Evolutionary conservation across 53 echinoderm and acorn worm genomes (phyloP), one percentile per base, ranked within the genome.

Genomic region (Patiria pectinifera): DNA sequence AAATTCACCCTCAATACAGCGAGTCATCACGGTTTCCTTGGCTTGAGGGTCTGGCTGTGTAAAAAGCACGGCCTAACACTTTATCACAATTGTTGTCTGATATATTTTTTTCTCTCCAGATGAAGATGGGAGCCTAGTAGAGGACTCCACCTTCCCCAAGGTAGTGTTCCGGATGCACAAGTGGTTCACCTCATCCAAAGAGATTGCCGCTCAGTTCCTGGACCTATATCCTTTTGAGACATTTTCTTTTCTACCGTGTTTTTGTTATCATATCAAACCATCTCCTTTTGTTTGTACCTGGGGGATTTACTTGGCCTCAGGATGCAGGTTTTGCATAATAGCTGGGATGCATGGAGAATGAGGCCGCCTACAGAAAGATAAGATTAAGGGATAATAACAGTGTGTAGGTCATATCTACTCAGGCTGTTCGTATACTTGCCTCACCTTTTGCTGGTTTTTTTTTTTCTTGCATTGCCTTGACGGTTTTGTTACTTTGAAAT

Each of bases 151-250:
- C 10, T 97, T 95, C 91, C 97, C 97, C 23, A 95, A 97, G 71
- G 96, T 99, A 44, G 93, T 99, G 2, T 99, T 99, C 75, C 94
- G 94, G 18, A 99, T 99, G 99, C 99, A 99, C 92, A 96, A 96
- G 80, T 99, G 99, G 99, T 96, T 99, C 71, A 93, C 96, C 92
- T 83, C 95, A 62, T 99, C 99, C 76, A 93, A 99, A 61, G 99
- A 97, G 60, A 92, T 99, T 8, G 97, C 96, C 9, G 91, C 89
- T 80, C 97, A 97, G 86, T 99, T 99, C 82, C 93, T 97, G 6
- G 92, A 96, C 19, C 76, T 99, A 97, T 99, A 99, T 99, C 99
- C 99, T 99, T 97, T 92, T 9, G n/a, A 18, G 46, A 16, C 74
- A 24, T 24, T 74, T 23, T 21, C 19, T 74, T 23, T 23, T 24